These are phyloP conservation scores for Drosophila paracracens DNA, from an alignment of 2,888 invertebrate species.

Conservation along the genomic window DNA sequence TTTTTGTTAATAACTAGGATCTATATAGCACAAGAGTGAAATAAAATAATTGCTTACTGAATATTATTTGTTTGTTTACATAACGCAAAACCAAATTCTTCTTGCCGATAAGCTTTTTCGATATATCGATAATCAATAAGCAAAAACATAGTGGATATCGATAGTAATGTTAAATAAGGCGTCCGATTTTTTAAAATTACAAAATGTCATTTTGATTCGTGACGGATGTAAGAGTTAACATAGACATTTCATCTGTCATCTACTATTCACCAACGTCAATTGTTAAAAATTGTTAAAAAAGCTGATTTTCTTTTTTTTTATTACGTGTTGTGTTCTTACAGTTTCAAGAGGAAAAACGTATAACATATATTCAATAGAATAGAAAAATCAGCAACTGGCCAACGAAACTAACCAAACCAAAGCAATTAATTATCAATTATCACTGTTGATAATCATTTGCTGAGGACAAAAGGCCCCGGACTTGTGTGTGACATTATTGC, in stretches of 20 bases:
- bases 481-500: slow-evolving; percentile 60
- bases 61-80: slow-evolving; percentile 38
- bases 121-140: not conserved
- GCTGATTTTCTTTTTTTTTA: too few species aligned
- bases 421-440: not conserved
- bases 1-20: not conserved
- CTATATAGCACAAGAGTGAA: not conserved
- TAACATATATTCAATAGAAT: not conserved
- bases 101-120: not conserved
- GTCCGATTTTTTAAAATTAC: not conserved
- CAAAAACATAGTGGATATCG: not conserved
- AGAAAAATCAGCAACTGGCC: slow-evolving; percentile 25
- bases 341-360: not conserved
- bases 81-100: slow-evolving; percentile 31
- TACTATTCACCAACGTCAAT: not conserved
- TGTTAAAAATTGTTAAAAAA: not conserved
- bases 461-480: slow-evolving; percentile 72
- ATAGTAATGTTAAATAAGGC: not conserved
- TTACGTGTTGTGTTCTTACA: not conserved
- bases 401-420: not conserved
- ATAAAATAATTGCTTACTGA: not conserved
- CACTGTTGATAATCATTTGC: slow-evolving; percentile 53
- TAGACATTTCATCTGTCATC: not conserved
- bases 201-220: not conserved
- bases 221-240: not conserved